Percentiles rank a stretch among this genome's conserved stretches.
phyloP scores from a whole-genome alignment of 2,113 vertebrate genomes.

The Lates calcarifer region DNA sequence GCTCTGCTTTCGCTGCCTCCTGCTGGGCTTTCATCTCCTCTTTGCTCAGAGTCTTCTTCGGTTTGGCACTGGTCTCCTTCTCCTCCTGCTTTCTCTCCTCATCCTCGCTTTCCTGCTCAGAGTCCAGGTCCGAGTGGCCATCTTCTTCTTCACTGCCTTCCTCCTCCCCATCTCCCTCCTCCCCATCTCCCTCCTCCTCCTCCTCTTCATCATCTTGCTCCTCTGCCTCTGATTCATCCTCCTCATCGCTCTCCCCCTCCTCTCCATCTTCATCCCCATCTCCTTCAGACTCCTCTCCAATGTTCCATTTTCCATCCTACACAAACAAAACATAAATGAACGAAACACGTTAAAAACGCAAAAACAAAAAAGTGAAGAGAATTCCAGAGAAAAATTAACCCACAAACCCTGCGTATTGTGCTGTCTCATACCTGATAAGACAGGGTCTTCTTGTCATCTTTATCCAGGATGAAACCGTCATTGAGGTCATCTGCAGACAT shows the following conservation, averaged over 20 bases:
- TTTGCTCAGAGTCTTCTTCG: constrained; percentile 28
- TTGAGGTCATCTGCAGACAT: constrained; percentile 93
- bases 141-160: constrained; percentile 65
- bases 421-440: constrained; percentile 87
- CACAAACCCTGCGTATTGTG: not conserved
- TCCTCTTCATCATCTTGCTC: constrained; percentile 26
- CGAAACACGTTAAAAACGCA: not conserved
- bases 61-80: not conserved
- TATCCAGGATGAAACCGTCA: constrained; percentile 92
- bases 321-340: constrained; percentile 1
- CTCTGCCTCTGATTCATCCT: constrained; percentile 40
- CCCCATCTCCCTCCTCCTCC: constrained; percentile 54
- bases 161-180: constrained; percentile 54
- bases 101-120: constrained; percentile 81
- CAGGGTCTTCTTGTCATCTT: constrained; percentile 87
- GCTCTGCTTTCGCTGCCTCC: constrained; percentile 85
- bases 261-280: constrained; percentile 45
- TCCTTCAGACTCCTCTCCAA: constrained; percentile 57
- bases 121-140: constrained; percentile 88
- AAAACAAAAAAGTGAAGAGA: not conserved
- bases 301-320: constrained; percentile 89
- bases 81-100: constrained; percentile 61
- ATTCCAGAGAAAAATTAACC: not conserved
- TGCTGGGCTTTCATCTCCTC: constrained; percentile 69
- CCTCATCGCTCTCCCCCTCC: constrained; percentile 40